Percentiles rank a stretch among this genome's conserved stretches.
These are phyloP conservation scores for Metridium senile DNA, from an alignment of 92 coral and sea anemone genomes.

Conservation along the genomic window DNA sequence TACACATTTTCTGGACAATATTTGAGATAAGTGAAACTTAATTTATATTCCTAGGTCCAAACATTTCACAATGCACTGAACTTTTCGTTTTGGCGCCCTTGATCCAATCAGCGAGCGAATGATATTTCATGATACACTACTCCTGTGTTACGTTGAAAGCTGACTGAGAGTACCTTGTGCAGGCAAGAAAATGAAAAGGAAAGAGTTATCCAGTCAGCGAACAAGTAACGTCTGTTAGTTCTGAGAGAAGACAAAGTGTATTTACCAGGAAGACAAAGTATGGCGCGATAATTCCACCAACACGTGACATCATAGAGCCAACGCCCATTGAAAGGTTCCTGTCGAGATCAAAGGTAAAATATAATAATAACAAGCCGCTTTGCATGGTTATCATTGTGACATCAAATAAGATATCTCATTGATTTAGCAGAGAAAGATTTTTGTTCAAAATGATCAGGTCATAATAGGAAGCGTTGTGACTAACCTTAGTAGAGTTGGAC, in stretches of 20 bases:
- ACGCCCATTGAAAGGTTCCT: slow-evolving; percentile 40
- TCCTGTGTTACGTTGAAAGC: no score
- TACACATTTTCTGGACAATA: no score
- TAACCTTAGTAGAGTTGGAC: slow-evolving; percentile 39
- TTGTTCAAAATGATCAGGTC: neutral
- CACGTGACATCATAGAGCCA: slow-evolving; percentile 46
- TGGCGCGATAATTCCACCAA: slow-evolving; percentile 49
- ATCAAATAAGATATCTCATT: neutral
- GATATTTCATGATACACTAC: no score
- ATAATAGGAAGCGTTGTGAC: neutral
- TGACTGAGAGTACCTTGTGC: no score
- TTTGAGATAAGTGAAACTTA: no score
- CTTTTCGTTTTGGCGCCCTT: no score
- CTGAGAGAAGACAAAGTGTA: neutral
- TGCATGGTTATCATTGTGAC: neutral
- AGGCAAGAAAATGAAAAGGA: neutral
- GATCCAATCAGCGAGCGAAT: no score
- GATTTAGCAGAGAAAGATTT: neutral
- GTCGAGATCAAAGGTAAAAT: neutral
- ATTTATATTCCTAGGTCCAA: no score
- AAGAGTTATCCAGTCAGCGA: neutral
- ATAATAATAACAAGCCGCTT: neutral
- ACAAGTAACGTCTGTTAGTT: neutral
- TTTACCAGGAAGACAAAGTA: slow-evolving; percentile 46
- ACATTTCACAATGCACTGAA: no score